Evolutionary conservation across 30 jellyfish, hydroid and myxozoan species (phyloP), one percentile per base, ranked within the genome.

Genomic region (Morbakka virulenta): DNA sequence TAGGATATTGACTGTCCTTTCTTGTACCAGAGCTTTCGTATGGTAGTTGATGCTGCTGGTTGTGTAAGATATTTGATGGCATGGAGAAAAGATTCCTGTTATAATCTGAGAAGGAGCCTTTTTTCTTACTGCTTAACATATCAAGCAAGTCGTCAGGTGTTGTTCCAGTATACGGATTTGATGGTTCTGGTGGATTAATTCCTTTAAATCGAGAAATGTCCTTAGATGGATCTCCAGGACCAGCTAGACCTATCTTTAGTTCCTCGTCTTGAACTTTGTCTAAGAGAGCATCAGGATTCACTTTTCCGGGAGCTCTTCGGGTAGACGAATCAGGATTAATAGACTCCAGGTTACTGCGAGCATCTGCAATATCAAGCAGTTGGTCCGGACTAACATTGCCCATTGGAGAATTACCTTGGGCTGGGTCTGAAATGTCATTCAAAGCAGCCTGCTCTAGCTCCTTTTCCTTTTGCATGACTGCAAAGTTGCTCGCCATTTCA

Each of bases 371-470:
- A 53, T 93, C 95, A 53, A 93, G 69, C 73, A 93, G 64, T 35
- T 87, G 80, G 64, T 93, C 99, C 29, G 99, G 95, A 31, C 78
- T 62, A 14, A 86, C 32, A 53, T 72, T 72, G 2, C 74, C 82
- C 4, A 63, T n/a, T 17, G 13, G 9, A 17, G 17, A 17, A 12
- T 57, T 62, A 6, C 83, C 25, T 68, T 63, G 85, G 3, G 32
- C 69, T 31, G 99, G 97, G 72, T 93, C 99, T 9, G 99, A 93
- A 23, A 93, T 67, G 63, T 93, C 97, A 76, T 93, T 93, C 2
- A 92, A 65, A 34, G 50, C 68, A 4, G 94, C 86, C 48, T 30
- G 64, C 21, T 65, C n/a, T 79, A 77, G 51, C 32, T 77, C 89
- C 21, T 53, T 79, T 41, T 83, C 89, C 64, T 72, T 74, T 25